Base-by-base conservation (phyloP, 2,113 vertebrate genomes). In the Limanda limanda region DNA sequence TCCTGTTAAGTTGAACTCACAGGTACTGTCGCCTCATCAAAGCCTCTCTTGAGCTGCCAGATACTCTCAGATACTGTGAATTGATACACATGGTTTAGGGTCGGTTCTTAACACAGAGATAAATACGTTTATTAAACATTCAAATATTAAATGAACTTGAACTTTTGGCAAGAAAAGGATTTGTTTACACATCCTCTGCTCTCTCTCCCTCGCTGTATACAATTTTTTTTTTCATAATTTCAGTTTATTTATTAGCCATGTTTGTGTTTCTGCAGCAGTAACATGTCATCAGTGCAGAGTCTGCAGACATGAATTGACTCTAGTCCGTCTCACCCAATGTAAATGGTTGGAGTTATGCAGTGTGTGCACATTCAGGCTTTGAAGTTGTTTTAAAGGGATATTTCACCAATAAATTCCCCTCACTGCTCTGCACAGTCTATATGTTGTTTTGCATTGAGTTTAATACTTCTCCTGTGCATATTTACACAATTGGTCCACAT, bases 251-350 rank as follows among this genome's bases (percentile, higher is more conserved):
- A 20, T 51, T 5, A 51, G 48, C 48, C 48, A 9, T 8, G 13
- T 7, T 18, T 51, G 17, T 51, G 48, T 51, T 52, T 65, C 23
- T n/a, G 56, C 15, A 24, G 47, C 15, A 24, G 47, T 68, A 75
- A 74, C 48, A 74, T 74, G 59, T 70, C 78, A 74, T 81, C 62
- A 81, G 58, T 31, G 21, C 27, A n/a, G n/a, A n/a, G n/a, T n/a
- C n/a, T n/a, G n/a, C n/a, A 68, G 73, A 78, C 61, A 35, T 54
- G 66, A 80, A 75, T 51, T 31, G 47, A 57, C 64, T 47, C 45
- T 47, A 47, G 42, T 14, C 45, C 3, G 13, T 47, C 59, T 74
- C 52, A 77, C 66, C 69, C 76, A 54, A 79, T 69, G 68, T 68
- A 85, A 76, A 79, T 84, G 40, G 52, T 64, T 70, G 48, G 17